Conservation (phyloP, 2,113 vertebrate genomes). For the Embiotoca jacksoni region DNA sequence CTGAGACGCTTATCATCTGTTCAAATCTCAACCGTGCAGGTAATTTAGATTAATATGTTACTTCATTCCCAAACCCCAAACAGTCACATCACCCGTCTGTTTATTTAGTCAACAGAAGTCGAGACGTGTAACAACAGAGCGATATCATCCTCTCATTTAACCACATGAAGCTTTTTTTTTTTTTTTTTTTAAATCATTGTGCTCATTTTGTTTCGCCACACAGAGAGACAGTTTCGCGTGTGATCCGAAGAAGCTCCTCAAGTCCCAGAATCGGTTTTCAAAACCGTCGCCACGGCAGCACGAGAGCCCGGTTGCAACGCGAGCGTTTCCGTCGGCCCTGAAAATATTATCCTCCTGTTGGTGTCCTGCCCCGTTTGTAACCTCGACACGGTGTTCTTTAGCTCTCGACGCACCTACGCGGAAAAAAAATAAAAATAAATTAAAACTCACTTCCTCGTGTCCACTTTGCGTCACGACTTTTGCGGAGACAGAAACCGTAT, state of each 20-base stretch:
- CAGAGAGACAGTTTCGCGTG: constrained; percentile 1
- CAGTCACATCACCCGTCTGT: neutral
- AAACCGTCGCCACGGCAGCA: constrained; percentile 1
- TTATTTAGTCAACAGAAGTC: neutral
- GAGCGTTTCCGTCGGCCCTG: constrained; percentile 23
- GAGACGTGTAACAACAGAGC: neutral
- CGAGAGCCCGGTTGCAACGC: constrained; percentile 35
- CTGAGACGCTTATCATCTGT: neutral
- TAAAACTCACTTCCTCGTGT: constrained; percentile 45
- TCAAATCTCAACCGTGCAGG: neutral
- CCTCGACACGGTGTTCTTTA: constrained; percentile 47
- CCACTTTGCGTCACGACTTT: constrained; percentile 53
- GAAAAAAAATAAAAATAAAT: constrained; percentile 6
- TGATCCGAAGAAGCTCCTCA: neutral
- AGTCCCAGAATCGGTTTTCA: constrained; percentile 5
- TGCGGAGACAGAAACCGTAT: constrained; percentile 16
- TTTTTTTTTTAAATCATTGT: constrained; percentile 7
- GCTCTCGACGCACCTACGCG: constrained; percentile 21
- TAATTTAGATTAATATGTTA: neutral
- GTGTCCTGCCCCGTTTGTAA: constrained; percentile 13
- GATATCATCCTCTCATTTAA: constrained; percentile 41
- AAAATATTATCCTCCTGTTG: constrained; percentile 50
- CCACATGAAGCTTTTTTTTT: constrained; percentile 26
- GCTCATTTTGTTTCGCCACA: constrained; percentile 30
- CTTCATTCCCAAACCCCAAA: neutral